Base-by-base conservation (phyloP, 2,797 vertebrate genomes). In the Rhinoraja longicauda region DNA sequence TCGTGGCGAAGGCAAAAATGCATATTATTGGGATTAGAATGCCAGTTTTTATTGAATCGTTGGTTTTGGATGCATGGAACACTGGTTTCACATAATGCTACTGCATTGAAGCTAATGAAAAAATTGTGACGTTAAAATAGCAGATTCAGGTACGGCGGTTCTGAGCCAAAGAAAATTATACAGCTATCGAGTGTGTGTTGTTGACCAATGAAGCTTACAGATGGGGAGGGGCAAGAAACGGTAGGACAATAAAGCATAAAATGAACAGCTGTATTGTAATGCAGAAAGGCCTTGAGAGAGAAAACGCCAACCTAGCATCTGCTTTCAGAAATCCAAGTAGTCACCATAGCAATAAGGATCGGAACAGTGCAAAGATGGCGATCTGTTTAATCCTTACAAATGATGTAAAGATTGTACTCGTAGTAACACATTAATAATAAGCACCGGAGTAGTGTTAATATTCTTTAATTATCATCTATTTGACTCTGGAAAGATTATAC, bases 341-440 rank as follows among this genome's bases (percentile, higher is more conserved):
- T 72, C 92, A 75, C 90, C 90, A 92, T 92, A 57, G 36, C 70
- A 75, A 92, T 88, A 19, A 67, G n/a, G 29, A 67, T 86, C 84
- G 64, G 59, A 67, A n/a, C 70, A 92, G 90, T 17, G 53, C 70
- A 26, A 92, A 92, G 70, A 75, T 72, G 70, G 90, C 45, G 39
- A 92, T 53, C 2, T 92, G 21, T 26, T 39, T 13, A 6, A 73
- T 53, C 39, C 75, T 92, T 53, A 75, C 39, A 53, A 92, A 10
- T 72, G 24, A 72, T 72, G 36, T 1, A 15, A 70, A 70, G 57
- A 86, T 29, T 36, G n/a, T 64, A 88, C 21, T 88, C 62, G 6
- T 36, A 21, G 64, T 67, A 75, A 73, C 70, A 92, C 36, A 72
- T 36, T 45, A 36, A 21, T 73, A 26, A 39, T 90, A 15, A 91